A percentile compares a stretch with the other conserved stretches of the same genome.
These are phyloP conservation scores for Mus musculus DNA, from an alignment of 2,113 vertebrate species.

Conservation along the genomic window DNA sequence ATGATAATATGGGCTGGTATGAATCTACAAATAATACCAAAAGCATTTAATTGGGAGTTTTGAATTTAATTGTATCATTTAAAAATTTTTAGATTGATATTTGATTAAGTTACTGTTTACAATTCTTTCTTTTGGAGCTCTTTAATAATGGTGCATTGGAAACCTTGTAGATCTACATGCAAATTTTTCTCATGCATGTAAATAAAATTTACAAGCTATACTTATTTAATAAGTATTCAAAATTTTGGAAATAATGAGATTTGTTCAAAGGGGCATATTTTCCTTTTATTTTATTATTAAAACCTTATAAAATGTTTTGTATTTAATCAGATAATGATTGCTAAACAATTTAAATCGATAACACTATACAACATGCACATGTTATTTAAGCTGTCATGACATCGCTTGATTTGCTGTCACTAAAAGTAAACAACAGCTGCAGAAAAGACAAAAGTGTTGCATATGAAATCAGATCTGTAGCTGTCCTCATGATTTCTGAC, in stretches of 20 bases:
- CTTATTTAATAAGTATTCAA: background rate
- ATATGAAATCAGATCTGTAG: background rate
- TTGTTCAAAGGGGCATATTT: background rate
- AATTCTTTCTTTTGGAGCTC: background rate
- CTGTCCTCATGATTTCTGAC: background rate
- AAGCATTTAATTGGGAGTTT: background rate
- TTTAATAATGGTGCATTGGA: background rate
- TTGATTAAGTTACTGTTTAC: background rate
- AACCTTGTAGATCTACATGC: background rate
- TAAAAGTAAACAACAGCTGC: conserved; percentile 30
- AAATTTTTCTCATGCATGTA: background rate
- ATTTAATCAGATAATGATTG: conserved; percentile 28
- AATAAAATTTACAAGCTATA: background rate
- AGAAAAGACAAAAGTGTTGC: background rate
- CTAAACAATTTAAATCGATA: conserved; percentile 32
- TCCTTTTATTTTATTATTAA: background rate
- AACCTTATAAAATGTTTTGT: conserved; percentile 29
- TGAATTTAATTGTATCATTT: background rate
- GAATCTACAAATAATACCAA: background rate
- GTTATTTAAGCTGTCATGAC: background rate
- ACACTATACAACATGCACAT: background rate
- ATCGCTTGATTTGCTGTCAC: background rate
- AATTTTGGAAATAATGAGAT: background rate
- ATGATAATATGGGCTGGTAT: background rate
- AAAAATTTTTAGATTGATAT: background rate